Percentiles rank a stretch among this genome's conserved stretches.
These are phyloP conservation scores for Venusia cambrica DNA, from an alignment of 2,888 invertebrate species.

Conservation along the genomic window DNA sequence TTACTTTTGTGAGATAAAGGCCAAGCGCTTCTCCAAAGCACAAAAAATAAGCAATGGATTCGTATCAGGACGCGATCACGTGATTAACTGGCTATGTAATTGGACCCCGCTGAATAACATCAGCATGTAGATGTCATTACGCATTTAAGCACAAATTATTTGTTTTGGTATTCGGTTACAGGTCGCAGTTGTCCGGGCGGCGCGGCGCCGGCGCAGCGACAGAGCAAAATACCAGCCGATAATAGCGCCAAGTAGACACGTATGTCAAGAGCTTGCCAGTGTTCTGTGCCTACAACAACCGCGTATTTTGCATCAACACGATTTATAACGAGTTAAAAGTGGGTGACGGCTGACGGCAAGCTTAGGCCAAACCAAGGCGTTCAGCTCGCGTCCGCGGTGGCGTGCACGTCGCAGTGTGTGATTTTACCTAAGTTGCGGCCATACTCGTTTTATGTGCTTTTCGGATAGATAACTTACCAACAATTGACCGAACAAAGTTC, in stretches of 20 bases:
- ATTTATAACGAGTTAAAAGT: conserved; percentile 58
- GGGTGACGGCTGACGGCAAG: conserved; percentile 54
- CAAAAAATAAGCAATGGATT: conserved; percentile 33
- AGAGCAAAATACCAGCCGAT: conserved; percentile 34
- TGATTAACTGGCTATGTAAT: conserved; percentile 29
- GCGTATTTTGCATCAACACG: conserved; percentile 47
- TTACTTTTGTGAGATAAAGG: too few species aligned
- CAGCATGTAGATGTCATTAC: conserved; percentile 14
- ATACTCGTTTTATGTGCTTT: too few species aligned
- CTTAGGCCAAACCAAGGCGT: too few species aligned
- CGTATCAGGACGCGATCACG: conserved; percentile 26
- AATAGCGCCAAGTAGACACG: conserved; percentile 36
- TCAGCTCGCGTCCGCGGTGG: too few species aligned
- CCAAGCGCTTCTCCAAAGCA: conserved; percentile 35
- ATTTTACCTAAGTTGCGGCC: too few species aligned
- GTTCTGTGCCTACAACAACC: conserved; percentile 35
- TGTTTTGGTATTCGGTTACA: conserved; percentile 26
- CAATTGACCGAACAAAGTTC: too few species aligned
- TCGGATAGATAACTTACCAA: too few species aligned
- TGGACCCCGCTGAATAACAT: conserved; percentile 26
- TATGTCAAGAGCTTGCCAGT: conserved; percentile 35
- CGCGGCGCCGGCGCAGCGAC: conserved; percentile 27
- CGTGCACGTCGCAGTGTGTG: too few species aligned
- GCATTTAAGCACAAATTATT: conserved; percentile 16
- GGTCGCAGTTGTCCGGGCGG: too few species aligned